These are phyloP conservation scores for Ostrea denselamellosa DNA, from an alignment of 1,140 invertebrate species.

Conservation along the genomic window DNA sequence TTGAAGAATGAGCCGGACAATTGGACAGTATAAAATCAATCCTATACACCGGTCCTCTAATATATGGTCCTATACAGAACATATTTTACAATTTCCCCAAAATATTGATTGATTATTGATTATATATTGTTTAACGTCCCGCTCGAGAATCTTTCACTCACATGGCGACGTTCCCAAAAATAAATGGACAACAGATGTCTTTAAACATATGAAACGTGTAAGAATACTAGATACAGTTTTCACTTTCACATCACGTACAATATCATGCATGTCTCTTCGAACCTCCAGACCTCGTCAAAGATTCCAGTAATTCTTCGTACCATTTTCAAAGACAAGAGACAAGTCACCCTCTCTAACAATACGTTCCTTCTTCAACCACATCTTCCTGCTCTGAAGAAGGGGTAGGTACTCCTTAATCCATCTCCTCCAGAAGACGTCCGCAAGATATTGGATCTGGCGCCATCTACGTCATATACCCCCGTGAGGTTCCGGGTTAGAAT, in stretches of 20 bases:
- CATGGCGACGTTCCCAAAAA: slow-evolving; percentile 39
- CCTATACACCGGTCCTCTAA: slow-evolving; percentile 32
- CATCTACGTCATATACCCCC: too few relatives aligned
- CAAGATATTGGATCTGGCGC: too few relatives aligned
- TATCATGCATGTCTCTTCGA: slow-evolving; percentile 22
- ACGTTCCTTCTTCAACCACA: background rate
- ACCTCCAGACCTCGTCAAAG: slow-evolving; percentile 46
- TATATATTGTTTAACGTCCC: too few relatives aligned
- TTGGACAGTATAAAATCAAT: background rate
- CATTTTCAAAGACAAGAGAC: slow-evolving; percentile 59
- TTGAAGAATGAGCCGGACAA: background rate
- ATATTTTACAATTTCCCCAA: background rate
- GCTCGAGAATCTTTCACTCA: too few relatives aligned
- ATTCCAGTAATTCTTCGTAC: slow-evolving; percentile 58
- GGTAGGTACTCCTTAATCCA: too few relatives aligned
- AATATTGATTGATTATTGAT: background rate
- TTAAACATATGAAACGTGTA: too few relatives aligned
- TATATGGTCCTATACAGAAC: slow-evolving; percentile 41
- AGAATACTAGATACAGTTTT: slow-evolving; percentile 44
- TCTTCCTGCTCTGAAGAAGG: too few relatives aligned
- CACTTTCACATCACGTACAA: slow-evolving; percentile 49
- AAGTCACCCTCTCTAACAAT: slow-evolving; percentile 52
- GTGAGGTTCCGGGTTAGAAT: too few relatives aligned
- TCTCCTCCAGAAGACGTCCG: too few relatives aligned
- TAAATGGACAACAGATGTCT: slow-evolving; percentile 56